Evolutionary conservation across 1,140 invertebrate species (phyloP).

Genomic region (Helicoverpa zea): DNA sequence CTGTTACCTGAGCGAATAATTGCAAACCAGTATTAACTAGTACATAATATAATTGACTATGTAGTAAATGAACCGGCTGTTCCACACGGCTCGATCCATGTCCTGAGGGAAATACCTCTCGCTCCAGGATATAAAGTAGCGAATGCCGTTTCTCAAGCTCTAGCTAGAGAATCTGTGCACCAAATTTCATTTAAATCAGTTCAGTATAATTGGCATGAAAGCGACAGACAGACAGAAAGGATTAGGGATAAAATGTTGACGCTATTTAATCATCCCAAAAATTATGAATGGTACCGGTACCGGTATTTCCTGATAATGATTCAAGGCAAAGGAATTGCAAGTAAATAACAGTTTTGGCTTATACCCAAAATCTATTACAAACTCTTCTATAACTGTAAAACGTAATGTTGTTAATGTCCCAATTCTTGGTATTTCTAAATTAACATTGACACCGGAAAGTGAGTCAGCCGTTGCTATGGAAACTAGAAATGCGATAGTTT

Average conservation of each 20-base stretch:
- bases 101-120: no score
- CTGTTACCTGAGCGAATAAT: no score
- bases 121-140: no score
- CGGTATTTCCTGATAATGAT: slow-evolving; percentile 13
- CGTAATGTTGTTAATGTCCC: not conserved
- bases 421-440: slow-evolving; percentile 11
- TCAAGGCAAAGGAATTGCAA: not conserved
- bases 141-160: no score
- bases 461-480: not conserved
- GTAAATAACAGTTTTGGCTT: not conserved
- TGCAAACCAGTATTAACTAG: no score
- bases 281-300: not conserved
- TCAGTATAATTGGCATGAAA: no score
- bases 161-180: no score
- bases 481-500: not conserved
- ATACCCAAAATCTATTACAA: not conserved
- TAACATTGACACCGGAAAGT: not conserved
- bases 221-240: no score
- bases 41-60: no score
- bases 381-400: not conserved
- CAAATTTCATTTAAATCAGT: no score
- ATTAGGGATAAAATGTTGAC: not conserved
- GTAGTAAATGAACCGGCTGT: no score
- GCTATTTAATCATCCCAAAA: not conserved
- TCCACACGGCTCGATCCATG: no score